A percentile compares a stretch with the other conserved stretches of the same genome.
Conservation (phyloP, 1,140 invertebrate genomes). For the Cotesia vestalis region DNA sequence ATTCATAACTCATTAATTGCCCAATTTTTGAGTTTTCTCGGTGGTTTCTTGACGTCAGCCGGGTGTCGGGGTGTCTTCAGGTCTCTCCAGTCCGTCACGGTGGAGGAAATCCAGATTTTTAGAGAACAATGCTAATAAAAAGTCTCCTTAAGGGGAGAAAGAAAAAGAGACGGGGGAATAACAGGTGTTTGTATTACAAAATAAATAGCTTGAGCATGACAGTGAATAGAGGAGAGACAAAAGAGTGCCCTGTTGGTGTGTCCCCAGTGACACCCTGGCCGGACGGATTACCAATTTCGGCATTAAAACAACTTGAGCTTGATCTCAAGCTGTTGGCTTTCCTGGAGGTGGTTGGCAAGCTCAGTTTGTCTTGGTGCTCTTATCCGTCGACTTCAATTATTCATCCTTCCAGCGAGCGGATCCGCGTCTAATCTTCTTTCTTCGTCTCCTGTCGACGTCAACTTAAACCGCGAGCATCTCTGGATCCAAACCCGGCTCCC, state of each 20-base stretch:
- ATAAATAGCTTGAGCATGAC: no score
- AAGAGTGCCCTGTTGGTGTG: slow-evolving; percentile 8
- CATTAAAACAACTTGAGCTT: slow-evolving; percentile 26
- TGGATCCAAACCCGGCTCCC: neutral
- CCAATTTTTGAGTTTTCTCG: no score
- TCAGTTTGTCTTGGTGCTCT: slow-evolving; percentile 29
- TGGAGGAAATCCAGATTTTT: no score
- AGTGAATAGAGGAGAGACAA: neutral
- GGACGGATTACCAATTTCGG: slow-evolving; percentile 29
- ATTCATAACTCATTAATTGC: no score
- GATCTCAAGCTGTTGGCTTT: neutral
- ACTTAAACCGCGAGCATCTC: slow-evolving; percentile 18
- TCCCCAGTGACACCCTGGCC: slow-evolving; percentile 22
- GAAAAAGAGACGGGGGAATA: no score
- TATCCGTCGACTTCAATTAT: slow-evolving; percentile 32
- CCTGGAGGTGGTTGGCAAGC: neutral
- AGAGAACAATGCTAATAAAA: no score
- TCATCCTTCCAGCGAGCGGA: slow-evolving; percentile 15
- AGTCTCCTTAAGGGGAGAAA: no score
- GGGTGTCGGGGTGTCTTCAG: no score
- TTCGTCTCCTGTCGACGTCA: slow-evolving; percentile 21
- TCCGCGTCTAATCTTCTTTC: slow-evolving; percentile 29
- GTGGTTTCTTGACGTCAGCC: no score
- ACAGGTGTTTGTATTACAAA: no score
- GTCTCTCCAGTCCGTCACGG: no score